Evolutionary conservation across 1,140 invertebrate genomes (phyloP).

Genomic region (Meloidogyne hapla): DNA sequence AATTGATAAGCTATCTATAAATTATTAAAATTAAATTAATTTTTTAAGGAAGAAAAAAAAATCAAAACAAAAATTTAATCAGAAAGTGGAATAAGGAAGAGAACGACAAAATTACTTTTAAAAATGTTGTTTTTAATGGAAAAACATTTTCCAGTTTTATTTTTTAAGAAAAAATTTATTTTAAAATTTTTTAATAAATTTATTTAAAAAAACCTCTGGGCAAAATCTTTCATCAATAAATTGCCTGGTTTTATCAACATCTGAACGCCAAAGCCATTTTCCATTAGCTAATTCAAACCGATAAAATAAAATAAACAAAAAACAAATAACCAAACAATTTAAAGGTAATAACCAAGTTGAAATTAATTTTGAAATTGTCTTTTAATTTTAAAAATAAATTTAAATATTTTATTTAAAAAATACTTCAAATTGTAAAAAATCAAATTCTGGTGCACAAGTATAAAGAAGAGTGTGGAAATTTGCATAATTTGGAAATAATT

Average conservation of each 20-base stretch:
- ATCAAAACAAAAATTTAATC: background rate
- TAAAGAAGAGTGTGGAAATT: conserved; percentile 81
- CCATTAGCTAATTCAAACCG: conserved; percentile 14
- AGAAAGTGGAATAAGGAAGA: no score
- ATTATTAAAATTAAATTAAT: background rate
- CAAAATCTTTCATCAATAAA: conserved; percentile 14
- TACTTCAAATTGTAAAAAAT: conserved; percentile 72
- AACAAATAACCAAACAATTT: conserved; percentile 66
- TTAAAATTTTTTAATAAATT: background rate
- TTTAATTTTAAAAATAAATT: conserved; percentile 20
- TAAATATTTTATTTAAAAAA: conserved; percentile 20
- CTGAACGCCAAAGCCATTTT: conserved; percentile 9
- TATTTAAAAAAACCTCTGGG: conserved; percentile 12
- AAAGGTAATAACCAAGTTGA: conserved; percentile 70
- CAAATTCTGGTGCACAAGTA: conserved; percentile 79
- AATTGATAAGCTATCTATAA: conserved; percentile 73
- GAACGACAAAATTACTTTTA: no score
- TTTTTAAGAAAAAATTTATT: no score
- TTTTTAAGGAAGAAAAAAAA: background rate
- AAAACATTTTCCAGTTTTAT: no score
- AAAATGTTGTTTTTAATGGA: no score
- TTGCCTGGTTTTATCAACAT: background rate
- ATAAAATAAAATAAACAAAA: conserved; percentile 42
- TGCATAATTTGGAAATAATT: conserved; percentile 73
- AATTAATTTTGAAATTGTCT: conserved; percentile 65